Percentiles rank a stretch among this genome's conserved stretches.
These are phyloP conservation scores for Azorinus chamasolen DNA, from an alignment of 2,888 invertebrate genomes.

Conservation along the genomic window DNA sequence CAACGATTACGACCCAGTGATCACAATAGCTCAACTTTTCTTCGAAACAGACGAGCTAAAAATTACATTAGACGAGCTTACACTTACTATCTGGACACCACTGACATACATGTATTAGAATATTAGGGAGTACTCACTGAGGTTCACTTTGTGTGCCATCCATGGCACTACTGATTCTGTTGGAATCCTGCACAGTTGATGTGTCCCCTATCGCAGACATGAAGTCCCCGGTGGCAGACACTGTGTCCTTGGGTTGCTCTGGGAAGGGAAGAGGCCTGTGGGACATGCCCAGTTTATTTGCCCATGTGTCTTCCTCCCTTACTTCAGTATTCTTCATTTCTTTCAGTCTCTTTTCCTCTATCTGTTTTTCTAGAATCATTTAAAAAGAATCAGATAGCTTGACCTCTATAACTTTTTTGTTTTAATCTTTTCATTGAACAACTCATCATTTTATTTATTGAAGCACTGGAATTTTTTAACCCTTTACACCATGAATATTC, in stretches of 20 bases:
- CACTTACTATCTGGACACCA: too few species aligned
- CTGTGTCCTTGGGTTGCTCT: conserved; percentile 61
- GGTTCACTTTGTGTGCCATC: conserved; percentile 7
- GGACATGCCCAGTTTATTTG: conserved; percentile 70
- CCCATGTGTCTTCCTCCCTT: conserved; percentile 73
- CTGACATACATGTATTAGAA: background rate
- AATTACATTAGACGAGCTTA: too few species aligned
- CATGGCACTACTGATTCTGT: conserved; percentile 23
- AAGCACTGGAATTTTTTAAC: too few species aligned
- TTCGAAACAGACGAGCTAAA: too few species aligned
- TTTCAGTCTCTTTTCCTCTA: conserved; percentile 84
- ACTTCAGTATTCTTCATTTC: conserved; percentile 66
- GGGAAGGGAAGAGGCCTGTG: conserved; percentile 59
- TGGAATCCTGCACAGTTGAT: conserved; percentile 7
- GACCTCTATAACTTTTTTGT: too few species aligned
- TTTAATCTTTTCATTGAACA: too few species aligned
- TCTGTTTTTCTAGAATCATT: conserved; percentile 76
- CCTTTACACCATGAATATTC: too few species aligned
- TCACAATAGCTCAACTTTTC: too few species aligned
- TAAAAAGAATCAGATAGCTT: too few species aligned
- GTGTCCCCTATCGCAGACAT: conserved; percentile 26
- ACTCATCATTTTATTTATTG: too few species aligned
- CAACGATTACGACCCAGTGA: too few species aligned
- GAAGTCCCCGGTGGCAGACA: conserved; percentile 30
- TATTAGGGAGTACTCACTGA: conserved; percentile 1